Percentiles rank a stretch among this genome's conserved stretches.
Evolutionary conservation across 2,888 invertebrate genomes (phyloP).

Genomic region (Mesopsocus fuscifrons): DNA sequence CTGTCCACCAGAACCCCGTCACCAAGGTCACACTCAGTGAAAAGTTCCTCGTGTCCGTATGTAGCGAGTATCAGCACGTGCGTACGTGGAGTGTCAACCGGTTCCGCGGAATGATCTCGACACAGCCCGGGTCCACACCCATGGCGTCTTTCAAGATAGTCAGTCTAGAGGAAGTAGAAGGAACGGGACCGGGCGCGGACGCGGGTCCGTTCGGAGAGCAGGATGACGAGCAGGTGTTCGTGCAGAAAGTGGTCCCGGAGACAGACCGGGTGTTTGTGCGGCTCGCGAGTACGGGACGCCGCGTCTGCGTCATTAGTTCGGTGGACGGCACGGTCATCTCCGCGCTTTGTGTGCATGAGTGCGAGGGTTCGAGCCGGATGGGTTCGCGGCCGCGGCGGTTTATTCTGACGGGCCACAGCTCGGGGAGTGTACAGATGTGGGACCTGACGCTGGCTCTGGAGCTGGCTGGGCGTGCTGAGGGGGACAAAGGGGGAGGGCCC

Average conservation of each 20-base stretch:
- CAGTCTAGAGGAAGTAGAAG: constrained; percentile 56
- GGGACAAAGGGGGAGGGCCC: constrained; percentile 66
- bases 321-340: constrained; percentile 88
- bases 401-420: constrained; percentile 81
- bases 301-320: constrained; percentile 85
- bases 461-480: constrained; percentile 34
- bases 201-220: constrained; percentile 89
- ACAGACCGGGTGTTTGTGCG: constrained; percentile 89
- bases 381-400: constrained; percentile 72
- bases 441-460: constrained; percentile 91
- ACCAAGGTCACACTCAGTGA: constrained; percentile 90
- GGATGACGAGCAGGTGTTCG: constrained; percentile 94
- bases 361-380: constrained; percentile 89
- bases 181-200: constrained; percentile 43
- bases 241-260: constrained; percentile 94
- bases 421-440: constrained; percentile 94
- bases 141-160: constrained; percentile 93
- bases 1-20: constrained; percentile 89
- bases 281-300: constrained; percentile 85
- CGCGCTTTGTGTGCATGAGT: constrained; percentile 92
- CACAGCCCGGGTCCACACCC: constrained; percentile 94
- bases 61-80: constrained; percentile 96
- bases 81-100: constrained; percentile 93
- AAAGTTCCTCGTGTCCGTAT: constrained; percentile 87
- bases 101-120: constrained; percentile 96